Conservation (phyloP, 2,797 vertebrate species). For the Clamator glandarius region DNA sequence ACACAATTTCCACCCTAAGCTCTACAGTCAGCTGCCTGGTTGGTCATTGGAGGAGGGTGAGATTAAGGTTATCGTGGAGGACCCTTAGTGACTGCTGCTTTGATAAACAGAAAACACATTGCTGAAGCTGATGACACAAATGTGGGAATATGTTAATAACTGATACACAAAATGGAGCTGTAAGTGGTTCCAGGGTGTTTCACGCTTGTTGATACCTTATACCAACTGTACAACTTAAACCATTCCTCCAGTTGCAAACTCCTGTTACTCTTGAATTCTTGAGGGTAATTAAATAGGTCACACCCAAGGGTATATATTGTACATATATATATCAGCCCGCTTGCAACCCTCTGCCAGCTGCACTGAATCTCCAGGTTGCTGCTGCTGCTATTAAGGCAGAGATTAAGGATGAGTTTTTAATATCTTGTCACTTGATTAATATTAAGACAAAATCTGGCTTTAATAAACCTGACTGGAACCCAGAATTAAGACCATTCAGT, state of each 20-base stretch:
- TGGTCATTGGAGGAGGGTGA: not conserved
- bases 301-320: too few species aligned
- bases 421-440: not conserved
- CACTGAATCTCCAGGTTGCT: not conserved
- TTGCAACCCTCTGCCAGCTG: not conserved
- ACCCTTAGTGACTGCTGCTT: not conserved
- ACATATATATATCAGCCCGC: not conserved
- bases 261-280: not conserved
- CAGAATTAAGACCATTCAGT: not conserved
- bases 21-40: not conserved
- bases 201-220: not conserved
- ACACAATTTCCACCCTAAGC: not conserved
- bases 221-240: not conserved
- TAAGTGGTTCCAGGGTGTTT: not conserved
- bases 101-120: not conserved
- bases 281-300: not conserved
- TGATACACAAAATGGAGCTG: not conserved
- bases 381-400: not conserved
- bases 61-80: not conserved
- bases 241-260: not conserved
- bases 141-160: not conserved
- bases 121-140: not conserved
- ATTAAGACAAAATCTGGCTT: not conserved
- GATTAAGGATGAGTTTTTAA: not conserved
- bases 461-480: not conserved